Evolutionary conservation across 2,888 invertebrate genomes (phyloP).

Genomic region (Tetragonisca angustula): DNA sequence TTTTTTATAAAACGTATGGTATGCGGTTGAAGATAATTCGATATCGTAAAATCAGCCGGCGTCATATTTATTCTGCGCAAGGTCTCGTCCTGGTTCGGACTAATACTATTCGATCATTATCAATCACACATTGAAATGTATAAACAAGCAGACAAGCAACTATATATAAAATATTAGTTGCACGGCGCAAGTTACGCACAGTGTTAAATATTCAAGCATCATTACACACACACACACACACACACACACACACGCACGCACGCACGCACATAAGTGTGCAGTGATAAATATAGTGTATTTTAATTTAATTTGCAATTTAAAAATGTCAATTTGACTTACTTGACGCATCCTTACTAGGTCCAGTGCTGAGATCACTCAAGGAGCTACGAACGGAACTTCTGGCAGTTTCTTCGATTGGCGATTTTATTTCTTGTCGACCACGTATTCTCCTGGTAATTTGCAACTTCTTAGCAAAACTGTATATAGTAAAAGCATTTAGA

Average conservation of each 20-base stretch:
- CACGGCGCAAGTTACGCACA: neutral
- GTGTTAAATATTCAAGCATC: neutral
- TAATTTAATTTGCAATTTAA: slow-evolving; percentile 31
- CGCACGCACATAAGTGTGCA: too few species aligned
- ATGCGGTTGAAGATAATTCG: slow-evolving; percentile 48
- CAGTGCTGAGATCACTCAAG: slow-evolving; percentile 82
- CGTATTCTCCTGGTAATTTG: slow-evolving; percentile 75
- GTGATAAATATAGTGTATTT: neutral
- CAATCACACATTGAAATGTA: neutral
- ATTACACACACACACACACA: neutral
- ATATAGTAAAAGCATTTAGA: neutral
- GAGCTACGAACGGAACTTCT: slow-evolving; percentile 83
- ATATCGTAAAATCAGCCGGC: slow-evolving; percentile 50
- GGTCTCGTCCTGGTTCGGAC: slow-evolving; percentile 35
- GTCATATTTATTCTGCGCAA: slow-evolving; percentile 50
- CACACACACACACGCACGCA: neutral
- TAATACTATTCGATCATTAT: slow-evolving; percentile 1
- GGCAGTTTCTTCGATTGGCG: slow-evolving; percentile 82
- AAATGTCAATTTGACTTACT: slow-evolving; percentile 76
- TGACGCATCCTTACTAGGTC: slow-evolving; percentile 78
- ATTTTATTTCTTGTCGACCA: slow-evolving; percentile 78
- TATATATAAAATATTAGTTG: neutral
- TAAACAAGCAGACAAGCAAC: too few species aligned
- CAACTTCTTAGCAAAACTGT: slow-evolving; percentile 15
- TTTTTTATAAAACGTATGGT: slow-evolving; percentile 28